Conservation (phyloP, 2,113 vertebrate species). For the Aplodontia rufa region DNA sequence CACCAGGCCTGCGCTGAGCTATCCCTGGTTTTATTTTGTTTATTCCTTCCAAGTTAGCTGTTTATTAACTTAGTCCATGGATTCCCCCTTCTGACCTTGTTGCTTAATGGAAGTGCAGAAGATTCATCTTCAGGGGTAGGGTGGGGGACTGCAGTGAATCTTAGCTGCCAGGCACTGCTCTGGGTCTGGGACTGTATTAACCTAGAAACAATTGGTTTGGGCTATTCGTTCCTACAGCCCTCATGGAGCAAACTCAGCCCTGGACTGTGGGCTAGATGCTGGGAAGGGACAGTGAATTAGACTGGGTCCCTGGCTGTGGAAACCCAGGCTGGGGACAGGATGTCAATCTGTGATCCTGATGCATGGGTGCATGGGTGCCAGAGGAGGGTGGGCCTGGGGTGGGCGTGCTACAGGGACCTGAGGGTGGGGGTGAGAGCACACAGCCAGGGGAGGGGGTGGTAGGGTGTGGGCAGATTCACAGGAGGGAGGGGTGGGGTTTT, state of each 20-base stretch:
- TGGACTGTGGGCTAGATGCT: background rate
- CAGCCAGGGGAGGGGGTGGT: background rate
- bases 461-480: background rate
- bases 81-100: conserved; percentile 44
- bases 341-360: background rate
- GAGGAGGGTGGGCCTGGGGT: too few species aligned
- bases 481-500: background rate
- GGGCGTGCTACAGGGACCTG: rapidly evolving
- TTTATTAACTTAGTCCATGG: conserved; percentile 49
- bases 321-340: too few species aligned
- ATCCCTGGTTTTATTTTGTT: conserved; percentile 39
- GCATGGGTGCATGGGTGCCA: rapidly evolving
- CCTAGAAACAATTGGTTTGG: background rate
- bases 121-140: background rate
- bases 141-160: background rate
- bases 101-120: background rate
- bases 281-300: background rate
- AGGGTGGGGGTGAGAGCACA: rapidly evolving
- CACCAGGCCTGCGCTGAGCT: background rate
- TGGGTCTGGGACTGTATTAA: background rate
- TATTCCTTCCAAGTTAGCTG: conserved; percentile 53
- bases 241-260: background rate
- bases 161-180: background rate
- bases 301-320: background rate
- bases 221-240: background rate